Percentiles rank a stretch among this genome's conserved stretches.
These are phyloP conservation scores for Ornithoptera alexandrae DNA, from an alignment of 2,888 invertebrate genomes.

Conservation along the genomic window DNA sequence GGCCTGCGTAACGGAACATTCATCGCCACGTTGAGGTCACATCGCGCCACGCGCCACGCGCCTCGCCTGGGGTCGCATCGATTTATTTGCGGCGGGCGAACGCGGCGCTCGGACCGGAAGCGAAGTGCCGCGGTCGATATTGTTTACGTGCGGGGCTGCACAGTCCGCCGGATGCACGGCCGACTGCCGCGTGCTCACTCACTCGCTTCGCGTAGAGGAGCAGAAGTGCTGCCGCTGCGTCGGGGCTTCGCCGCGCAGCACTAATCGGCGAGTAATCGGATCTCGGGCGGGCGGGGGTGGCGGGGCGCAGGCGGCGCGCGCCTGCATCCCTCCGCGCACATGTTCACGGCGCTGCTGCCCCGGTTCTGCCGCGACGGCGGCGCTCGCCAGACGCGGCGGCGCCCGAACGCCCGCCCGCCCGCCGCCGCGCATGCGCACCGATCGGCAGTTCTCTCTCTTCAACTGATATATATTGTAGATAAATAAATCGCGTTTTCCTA, in stretches of 20 bases:
- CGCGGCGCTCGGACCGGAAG: slow-evolving; percentile 25
- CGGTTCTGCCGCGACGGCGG: slow-evolving; percentile 11
- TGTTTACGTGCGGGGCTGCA: slow-evolving; percentile 32
- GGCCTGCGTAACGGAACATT: background rate
- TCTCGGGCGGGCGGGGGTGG: slow-evolving; percentile 14
- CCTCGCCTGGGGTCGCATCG: slow-evolving; percentile 29
- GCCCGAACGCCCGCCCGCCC: slow-evolving; percentile 21
- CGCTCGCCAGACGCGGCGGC: slow-evolving; percentile 14
- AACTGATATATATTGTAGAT: too few species aligned
- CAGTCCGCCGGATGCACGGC: background rate
- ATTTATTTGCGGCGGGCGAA: slow-evolving; percentile 13
- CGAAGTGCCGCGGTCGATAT: slow-evolving; percentile 34
- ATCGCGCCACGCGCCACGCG: slow-evolving; percentile 5
- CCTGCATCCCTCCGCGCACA: slow-evolving; percentile 29
- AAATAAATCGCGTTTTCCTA: too few species aligned
- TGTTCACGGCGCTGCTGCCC: slow-evolving; percentile 32
- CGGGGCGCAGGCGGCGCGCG: slow-evolving; percentile 13
- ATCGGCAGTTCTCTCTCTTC: background rate
- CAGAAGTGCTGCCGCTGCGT: slow-evolving; percentile 20
- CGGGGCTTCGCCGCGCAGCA: slow-evolving; percentile 17
- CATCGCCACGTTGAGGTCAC: slow-evolving; percentile 29
- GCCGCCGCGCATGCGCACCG: slow-evolving; percentile 17
- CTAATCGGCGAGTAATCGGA: slow-evolving; percentile 5
- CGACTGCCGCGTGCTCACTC: slow-evolving; percentile 25
- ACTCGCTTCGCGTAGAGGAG: slow-evolving; percentile 18